Conservation (phyloP, 1,140 invertebrate genomes). For the Venturia canescens region DNA sequence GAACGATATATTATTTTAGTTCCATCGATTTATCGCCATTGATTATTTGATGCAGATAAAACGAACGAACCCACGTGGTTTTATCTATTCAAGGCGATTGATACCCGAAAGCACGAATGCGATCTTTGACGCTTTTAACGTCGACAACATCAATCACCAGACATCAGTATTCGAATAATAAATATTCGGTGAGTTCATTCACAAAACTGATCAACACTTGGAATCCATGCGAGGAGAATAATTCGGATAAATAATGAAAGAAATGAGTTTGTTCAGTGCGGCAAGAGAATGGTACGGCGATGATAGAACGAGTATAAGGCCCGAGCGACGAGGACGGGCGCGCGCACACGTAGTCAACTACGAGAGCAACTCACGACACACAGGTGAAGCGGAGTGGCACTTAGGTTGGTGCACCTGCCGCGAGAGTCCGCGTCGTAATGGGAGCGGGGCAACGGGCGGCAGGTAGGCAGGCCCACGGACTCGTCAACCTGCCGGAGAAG, state of each 20-base stretch:
- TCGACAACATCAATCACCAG: not conserved
- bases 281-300: not conserved
- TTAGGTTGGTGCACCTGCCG: conserved; percentile 76
- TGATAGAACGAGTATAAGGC: conserved; percentile 26
- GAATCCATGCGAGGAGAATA: not conserved
- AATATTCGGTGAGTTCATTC: not conserved
- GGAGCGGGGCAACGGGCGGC: conserved; percentile 76
- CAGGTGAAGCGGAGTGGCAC: conserved; percentile 70
- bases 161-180: not conserved
- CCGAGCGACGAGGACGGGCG: conserved; percentile 34
- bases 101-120: not conserved
- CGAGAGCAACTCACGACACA: conserved; percentile 42
- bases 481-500: conserved; percentile 72
- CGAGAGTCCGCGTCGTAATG: conserved; percentile 77
- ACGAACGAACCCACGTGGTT: conserved; percentile 15
- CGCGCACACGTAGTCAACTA: conserved; percentile 33
- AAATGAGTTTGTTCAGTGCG: not conserved
- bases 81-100: not conserved
- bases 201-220: conserved; percentile 31
- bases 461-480: conserved; percentile 75
- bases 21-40: not conserved
- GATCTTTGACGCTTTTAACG: not conserved
- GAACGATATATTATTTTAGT: not conserved
- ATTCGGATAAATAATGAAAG: not conserved
- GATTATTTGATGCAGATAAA: not conserved